Base-by-base conservation (phyloP, 2,797 vertebrate genomes). In the Lophotriccus pileatus region DNA sequence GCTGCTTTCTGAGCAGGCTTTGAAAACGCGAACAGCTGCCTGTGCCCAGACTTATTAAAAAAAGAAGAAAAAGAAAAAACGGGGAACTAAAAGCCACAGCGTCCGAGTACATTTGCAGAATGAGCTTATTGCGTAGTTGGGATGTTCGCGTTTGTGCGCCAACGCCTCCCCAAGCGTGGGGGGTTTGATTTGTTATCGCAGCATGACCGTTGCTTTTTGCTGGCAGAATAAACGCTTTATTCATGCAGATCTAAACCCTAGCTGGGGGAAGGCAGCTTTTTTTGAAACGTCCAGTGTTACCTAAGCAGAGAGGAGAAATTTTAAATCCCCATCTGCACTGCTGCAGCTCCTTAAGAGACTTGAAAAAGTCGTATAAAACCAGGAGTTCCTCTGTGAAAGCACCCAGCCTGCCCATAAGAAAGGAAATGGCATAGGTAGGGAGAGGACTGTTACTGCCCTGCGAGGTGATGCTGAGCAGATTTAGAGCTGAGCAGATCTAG, bases 21-120 rank as follows among this genome's bases (percentile, higher is more conserved):
- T 85, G 90, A 63, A 92, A 94, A 76, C 28, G 82, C 90, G 22
- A 94, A 73, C 94, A 85, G 94, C 93, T 95, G 95, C 79, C 39
- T 43, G 56, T 59, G 64, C 87, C 72, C 85, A 3, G n/a, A 73
- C 64, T 95, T 96, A 91, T 74, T 92, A 84, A 91, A 93, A 83
- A 83, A 80, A 50, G 36, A 47, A 55, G 7, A 2, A 27, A 58
- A 47, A 59, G 53, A 66, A 66, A 53, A 24, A 23, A 4, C 8
- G 24, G n/a, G 58, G 10, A 6, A 46, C 11, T 27, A 55, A 62
- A 60, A 74, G n/a, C 50, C 50, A 19, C 28, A 47, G 34, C 30
- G 25, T 46, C 69, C 39, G 79, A 5, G 50, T 81, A 23, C 58
- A 1, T 69, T 84, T 81, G 70, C 46, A 37, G 43, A 84, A 52